Evolutionary conservation across 1,140 invertebrate species (phyloP).

Genomic region (Ceratina japonica): DNA sequence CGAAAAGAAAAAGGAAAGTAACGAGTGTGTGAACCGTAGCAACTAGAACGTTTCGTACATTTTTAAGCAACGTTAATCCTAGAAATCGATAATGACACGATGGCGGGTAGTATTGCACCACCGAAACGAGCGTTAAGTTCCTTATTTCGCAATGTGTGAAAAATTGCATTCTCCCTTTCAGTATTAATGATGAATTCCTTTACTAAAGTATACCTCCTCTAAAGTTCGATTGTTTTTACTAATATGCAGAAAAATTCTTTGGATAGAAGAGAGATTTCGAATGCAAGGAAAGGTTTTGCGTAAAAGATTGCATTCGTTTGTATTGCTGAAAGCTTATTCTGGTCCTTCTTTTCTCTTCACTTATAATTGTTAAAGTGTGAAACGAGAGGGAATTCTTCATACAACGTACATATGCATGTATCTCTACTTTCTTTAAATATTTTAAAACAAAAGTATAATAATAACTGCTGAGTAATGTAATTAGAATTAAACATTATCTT

Average conservation of each 20-base stretch:
- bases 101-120: background rate
- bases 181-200: background rate
- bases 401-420: no score
- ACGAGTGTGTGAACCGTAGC: background rate
- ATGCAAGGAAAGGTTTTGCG: background rate
- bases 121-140: background rate
- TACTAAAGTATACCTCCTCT: background rate
- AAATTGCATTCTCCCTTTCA: background rate
- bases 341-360: slow-evolving; percentile 4
- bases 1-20: background rate
- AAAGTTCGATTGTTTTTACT: background rate
- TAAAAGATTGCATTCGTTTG: background rate
- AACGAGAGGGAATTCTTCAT: background rate
- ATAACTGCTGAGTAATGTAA: no score
- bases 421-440: no score
- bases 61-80: background rate
- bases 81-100: background rate
- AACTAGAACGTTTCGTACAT: background rate
- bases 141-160: background rate
- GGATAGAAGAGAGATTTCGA: background rate
- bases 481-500: no score
- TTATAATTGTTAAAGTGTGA: background rate
- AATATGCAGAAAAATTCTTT: background rate
- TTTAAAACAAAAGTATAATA: no score
- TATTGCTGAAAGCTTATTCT: background rate